phyloP scores from a whole-genome alignment of 53 echinoderm and acorn worm species.

The Echinometra lucunter region DNA sequence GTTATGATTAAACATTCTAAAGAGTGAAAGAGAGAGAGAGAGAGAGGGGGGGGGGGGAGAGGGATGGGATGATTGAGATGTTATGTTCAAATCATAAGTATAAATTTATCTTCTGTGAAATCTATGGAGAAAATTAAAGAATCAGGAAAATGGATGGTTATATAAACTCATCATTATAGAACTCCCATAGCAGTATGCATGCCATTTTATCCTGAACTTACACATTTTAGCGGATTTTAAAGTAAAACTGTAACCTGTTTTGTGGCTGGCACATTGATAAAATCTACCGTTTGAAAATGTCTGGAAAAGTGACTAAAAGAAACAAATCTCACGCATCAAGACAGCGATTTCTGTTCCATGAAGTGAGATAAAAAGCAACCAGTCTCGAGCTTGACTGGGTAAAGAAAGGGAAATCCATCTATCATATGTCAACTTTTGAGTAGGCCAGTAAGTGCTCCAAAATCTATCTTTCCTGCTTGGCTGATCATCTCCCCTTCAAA shows the following conservation, averaged over 20 bases:
- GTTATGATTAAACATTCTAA: too few relatives aligned
- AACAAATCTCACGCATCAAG: constrained; percentile 56
- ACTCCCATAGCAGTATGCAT: too few relatives aligned
- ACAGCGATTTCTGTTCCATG: not conserved
- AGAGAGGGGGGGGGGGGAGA: too few relatives aligned
- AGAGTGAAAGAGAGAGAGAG: too few relatives aligned
- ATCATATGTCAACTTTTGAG: constrained; percentile 58
- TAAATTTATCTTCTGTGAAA: too few relatives aligned
- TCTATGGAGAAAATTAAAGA: too few relatives aligned
- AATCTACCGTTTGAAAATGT: not conserved
- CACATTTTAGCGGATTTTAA: not conserved
- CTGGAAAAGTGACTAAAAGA: not conserved
- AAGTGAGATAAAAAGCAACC: constrained; percentile 43
- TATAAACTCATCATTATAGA: too few relatives aligned
- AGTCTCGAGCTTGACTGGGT: constrained; percentile 46
- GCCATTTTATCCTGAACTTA: too few relatives aligned
- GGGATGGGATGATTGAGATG: too few relatives aligned
- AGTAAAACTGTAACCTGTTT: not conserved
- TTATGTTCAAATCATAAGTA: too few relatives aligned
- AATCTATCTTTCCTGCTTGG: constrained; percentile 17
- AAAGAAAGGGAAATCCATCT: constrained; percentile 43
- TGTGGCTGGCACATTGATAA: not conserved
- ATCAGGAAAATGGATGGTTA: too few relatives aligned
- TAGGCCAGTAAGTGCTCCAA: constrained; percentile 39
- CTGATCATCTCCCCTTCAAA: constrained; percentile 14